Percentiles rank a stretch among this genome's conserved stretches.
Conservation (phyloP, 2,888 invertebrate species). For the Melanargia galathea region DNA sequence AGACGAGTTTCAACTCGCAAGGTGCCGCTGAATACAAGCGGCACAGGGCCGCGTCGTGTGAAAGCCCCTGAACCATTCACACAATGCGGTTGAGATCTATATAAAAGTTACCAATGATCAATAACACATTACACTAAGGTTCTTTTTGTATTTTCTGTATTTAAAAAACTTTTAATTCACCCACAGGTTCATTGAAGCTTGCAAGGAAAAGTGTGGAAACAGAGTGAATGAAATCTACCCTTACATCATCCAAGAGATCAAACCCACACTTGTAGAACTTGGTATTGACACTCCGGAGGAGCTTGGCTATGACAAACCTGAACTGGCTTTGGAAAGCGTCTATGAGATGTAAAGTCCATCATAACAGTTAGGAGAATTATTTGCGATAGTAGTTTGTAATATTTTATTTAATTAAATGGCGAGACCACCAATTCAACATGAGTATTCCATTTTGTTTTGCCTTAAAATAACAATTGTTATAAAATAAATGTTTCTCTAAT, state of each 20-base stretch:
- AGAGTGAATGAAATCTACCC: slow-evolving; percentile 91
- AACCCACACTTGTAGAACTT: slow-evolving; percentile 95
- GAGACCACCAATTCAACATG: slow-evolving; percentile 51
- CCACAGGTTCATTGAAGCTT: slow-evolving; percentile 92
- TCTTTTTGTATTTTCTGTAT: neutral
- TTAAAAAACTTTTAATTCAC: slow-evolving; percentile 2
- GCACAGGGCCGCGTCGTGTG: too few relatives aligned
- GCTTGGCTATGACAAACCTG: slow-evolving; percentile 98
- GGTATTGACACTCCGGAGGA: slow-evolving; percentile 97
- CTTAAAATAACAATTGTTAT: slow-evolving; percentile 24
- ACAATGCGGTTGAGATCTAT: too few relatives aligned
- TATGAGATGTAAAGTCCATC: slow-evolving; percentile 84
- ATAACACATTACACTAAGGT: too few relatives aligned
- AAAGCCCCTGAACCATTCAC: too few relatives aligned
- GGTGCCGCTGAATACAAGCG: too few relatives aligned
- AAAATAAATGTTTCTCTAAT: slow-evolving; percentile 27
- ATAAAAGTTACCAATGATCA: too few relatives aligned
- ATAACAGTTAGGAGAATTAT: slow-evolving; percentile 65
- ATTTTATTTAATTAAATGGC: slow-evolving; percentile 62
- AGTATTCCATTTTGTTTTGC: slow-evolving; percentile 47
- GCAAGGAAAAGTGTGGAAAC: slow-evolving; percentile 93
- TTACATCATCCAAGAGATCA: slow-evolving; percentile 93
- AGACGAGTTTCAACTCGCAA: too few relatives aligned
- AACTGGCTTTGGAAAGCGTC: slow-evolving; percentile 91
- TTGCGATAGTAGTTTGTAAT: slow-evolving; percentile 71